Evolutionary conservation across 2,888 invertebrate species (phyloP).

Genomic region (Caenorhabditis imperialis): DNA sequence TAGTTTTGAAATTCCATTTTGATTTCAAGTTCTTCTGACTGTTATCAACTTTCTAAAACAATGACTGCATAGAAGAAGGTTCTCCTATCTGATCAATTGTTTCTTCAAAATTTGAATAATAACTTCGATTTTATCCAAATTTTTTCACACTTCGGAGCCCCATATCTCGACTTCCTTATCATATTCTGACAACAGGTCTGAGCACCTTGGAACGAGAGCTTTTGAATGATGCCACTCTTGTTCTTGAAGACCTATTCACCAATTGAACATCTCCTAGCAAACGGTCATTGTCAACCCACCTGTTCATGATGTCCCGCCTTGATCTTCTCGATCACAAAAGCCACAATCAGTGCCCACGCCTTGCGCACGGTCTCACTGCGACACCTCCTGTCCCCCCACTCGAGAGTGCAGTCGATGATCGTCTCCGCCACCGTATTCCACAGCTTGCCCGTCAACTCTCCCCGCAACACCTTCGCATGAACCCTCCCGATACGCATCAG

Average conservation of each 20-base stretch:
- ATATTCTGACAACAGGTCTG: too few species aligned
- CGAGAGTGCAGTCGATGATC: conserved; percentile 77
- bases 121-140: too few species aligned
- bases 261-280: too few species aligned
- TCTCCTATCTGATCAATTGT: too few species aligned
- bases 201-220: conserved; percentile 1
- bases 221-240: too few species aligned
- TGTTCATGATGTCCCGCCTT: conserved; percentile 77
- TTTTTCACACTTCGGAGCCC: too few species aligned
- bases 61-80: too few species aligned
- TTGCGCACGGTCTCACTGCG: conserved; percentile 71
- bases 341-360: conserved; percentile 77
- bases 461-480: conserved; percentile 72
- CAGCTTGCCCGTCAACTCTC: conserved; percentile 74
- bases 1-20: too few species aligned
- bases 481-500: conserved; percentile 71
- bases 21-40: too few species aligned
- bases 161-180: too few species aligned
- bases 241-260: background rate
- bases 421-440: conserved; percentile 77
- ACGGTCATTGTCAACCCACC: conserved; percentile 62
- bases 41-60: too few species aligned
- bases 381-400: conserved; percentile 77
- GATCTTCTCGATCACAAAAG: conserved; percentile 76
- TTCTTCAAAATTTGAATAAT: too few species aligned